Evolutionary conservation across 2,797 vertebrate species (phyloP).

Genomic region (Ambastaia sidthimunki): DNA sequence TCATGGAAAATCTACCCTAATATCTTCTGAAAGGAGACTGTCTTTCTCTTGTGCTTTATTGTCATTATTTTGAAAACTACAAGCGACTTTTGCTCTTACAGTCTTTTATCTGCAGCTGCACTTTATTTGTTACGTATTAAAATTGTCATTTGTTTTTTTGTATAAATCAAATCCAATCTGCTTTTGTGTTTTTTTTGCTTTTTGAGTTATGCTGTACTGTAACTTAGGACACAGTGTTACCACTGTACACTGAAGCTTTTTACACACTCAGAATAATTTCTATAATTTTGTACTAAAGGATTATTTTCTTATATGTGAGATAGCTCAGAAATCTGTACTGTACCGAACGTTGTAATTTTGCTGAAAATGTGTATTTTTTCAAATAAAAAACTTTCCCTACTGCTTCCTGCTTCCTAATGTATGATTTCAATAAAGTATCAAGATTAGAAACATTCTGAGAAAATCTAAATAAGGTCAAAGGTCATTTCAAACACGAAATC

Average conservation of each 20-base stretch:
- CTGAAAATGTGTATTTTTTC: conserved; percentile 67
- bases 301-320: conserved; percentile 55
- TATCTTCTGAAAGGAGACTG: not conserved
- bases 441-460: not conserved
- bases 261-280: conserved; percentile 31
- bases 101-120: conserved; percentile 43
- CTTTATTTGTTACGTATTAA: conserved; percentile 50
- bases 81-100: conserved; percentile 12
- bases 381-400: conserved; percentile 65
- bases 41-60: conserved; percentile 22
- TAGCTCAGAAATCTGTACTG: conserved; percentile 45
- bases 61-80: conserved; percentile 2
- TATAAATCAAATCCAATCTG: conserved; percentile 2
- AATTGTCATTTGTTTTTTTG: conserved; percentile 28
- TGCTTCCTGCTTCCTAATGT: not conserved
- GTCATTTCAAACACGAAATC: not conserved
- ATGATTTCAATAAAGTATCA: not conserved
- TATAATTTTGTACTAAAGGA: conserved; percentile 50
- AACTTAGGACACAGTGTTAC: conserved; percentile 33
- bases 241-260: conserved; percentile 27
- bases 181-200: not conserved
- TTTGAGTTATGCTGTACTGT: conserved; percentile 14
- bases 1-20: not conserved
- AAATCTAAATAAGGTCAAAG: conserved; percentile 1
- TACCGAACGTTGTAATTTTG: conserved; percentile 61